These are phyloP conservation scores for Sylvietta virens DNA, from an alignment of 2,113 vertebrate genomes.

Conservation along the genomic window DNA sequence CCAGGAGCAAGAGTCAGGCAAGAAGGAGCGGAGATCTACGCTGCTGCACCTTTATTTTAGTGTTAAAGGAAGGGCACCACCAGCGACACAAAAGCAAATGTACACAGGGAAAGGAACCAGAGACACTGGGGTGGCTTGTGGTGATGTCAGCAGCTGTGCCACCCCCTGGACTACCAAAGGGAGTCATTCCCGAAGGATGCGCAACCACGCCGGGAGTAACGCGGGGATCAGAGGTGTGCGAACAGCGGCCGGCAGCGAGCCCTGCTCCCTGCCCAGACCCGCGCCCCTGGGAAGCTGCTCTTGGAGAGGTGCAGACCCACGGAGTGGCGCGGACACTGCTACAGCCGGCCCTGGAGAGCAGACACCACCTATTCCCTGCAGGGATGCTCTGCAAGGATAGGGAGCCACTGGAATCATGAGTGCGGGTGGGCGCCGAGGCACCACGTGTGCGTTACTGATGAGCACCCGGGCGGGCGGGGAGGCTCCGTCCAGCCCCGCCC, in stretches of 20 bases:
- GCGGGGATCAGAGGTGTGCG: neutral
- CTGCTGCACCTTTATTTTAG: conserved; percentile 25
- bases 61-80: neutral
- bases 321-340: accelerated
- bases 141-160: neutral
- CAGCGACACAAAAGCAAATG: neutral
- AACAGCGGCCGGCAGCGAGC: neutral
- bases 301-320: neutral
- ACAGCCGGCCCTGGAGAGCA: neutral
- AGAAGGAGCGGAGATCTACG: accelerated
- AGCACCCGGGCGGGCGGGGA: neutral
- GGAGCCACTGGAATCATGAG: neutral
- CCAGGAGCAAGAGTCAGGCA: accelerated
- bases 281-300: accelerated
- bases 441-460: neutral
- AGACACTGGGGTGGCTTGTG: neutral
- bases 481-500: neutral
- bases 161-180: neutral
- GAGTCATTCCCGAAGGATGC: neutral
- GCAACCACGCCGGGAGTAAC: accelerated
- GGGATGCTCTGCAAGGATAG: neutral
- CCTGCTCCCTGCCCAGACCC: neutral
- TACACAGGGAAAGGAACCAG: neutral
- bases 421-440: neutral
- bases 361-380: neutral